phyloP scores from a whole-genome alignment of 1,140 invertebrate species.

The Metopolophium dirhodum region DNA sequence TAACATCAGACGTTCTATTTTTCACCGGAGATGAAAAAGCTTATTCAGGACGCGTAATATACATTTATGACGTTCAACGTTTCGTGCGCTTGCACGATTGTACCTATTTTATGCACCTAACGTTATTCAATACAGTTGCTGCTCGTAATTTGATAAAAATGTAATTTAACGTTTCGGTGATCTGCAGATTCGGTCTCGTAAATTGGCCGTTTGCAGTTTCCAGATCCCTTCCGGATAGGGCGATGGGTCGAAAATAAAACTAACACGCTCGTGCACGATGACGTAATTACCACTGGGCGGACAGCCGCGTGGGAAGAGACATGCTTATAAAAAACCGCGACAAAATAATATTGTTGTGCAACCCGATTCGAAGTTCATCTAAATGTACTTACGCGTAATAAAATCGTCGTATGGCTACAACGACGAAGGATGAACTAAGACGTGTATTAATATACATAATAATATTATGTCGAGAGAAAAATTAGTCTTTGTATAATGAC shows the following conservation, averaged over 20 bases:
- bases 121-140: not conserved
- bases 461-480: not conserved
- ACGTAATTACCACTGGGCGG: constrained; percentile 21
- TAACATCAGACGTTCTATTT: not conserved
- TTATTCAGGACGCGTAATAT: not conserved
- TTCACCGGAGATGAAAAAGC: not conserved
- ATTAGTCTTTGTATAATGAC: not conserved
- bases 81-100: not conserved
- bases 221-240: constrained; percentile 33
- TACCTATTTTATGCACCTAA: not conserved
- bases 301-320: constrained; percentile 35
- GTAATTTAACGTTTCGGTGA: not conserved
- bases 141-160: not conserved
- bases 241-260: constrained; percentile 40
- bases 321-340: constrained; percentile 33
- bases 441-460: not conserved
- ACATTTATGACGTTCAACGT: not conserved
- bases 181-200: constrained; percentile 3
- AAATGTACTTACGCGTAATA: constrained; percentile 14
- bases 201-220: not conserved
- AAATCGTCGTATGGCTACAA: too few relatives aligned
- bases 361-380: constrained; percentile 11
- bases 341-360: constrained; percentile 56
- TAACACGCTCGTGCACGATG: not conserved
- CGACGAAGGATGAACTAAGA: not conserved